Evolutionary conservation across 2,113 vertebrate species (phyloP).

Genomic region (Malurus melanocephalus): DNA sequence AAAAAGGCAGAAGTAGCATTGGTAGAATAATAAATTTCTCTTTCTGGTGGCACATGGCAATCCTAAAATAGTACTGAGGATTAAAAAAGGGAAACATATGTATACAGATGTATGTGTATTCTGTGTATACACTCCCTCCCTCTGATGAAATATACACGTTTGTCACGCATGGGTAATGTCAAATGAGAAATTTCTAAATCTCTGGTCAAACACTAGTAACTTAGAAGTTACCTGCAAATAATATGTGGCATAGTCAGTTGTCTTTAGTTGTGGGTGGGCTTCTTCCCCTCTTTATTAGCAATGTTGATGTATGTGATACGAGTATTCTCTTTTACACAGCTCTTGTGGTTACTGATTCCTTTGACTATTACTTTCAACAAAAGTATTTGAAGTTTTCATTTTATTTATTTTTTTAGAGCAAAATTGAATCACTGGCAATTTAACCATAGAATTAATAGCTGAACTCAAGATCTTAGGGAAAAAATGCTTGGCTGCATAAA

Average conservation of each 20-base stretch:
- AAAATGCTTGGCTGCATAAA: neutral
- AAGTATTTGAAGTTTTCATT: neutral
- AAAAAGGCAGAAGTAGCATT: neutral
- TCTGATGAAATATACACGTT: neutral
- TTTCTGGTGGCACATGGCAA: neutral
- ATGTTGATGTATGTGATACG: rapidly evolving
- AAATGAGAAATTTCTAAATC: neutral
- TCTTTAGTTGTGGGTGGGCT: neutral
- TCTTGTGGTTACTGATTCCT: neutral
- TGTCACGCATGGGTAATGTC: neutral
- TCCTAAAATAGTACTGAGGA: neutral
- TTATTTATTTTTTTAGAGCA: neutral
- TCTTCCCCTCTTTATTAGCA: neutral
- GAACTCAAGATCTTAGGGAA: neutral
- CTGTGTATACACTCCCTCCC: neutral
- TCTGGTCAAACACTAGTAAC: neutral
- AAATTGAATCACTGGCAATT: neutral
- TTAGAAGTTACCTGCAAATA: neutral
- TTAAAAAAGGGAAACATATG: neutral
- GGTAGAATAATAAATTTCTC: neutral
- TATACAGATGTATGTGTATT: neutral
- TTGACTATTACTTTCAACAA: neutral
- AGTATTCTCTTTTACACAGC: neutral
- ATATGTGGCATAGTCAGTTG: neutral
- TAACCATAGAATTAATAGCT: neutral